Base-by-base conservation (phyloP, 2,888 invertebrate species). In the Euzophera pinguis region DNA sequence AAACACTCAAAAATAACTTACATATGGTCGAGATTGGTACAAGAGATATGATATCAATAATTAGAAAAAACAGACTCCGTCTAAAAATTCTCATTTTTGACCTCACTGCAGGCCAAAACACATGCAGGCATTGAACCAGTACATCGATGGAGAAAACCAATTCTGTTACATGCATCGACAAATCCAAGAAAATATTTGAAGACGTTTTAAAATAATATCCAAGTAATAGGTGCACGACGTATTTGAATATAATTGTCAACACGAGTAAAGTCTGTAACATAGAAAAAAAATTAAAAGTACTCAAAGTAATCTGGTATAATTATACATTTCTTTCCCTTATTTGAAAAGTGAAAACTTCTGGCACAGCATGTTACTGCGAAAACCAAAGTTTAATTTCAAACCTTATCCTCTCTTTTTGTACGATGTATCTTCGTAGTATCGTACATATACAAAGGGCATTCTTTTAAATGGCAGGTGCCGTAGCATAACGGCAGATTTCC, bases 41-140 rank as follows among this genome's bases (percentile, higher is more conserved):
- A 9, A 85, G 34, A 14, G 79, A 70, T 1, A 81, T 12, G 0
- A 78, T 35, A 58, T 89, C 89, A 51, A 73, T 81, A 0, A 55
- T 7, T 2, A 86, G 56, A 13, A 74, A 60, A 0, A 74, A 12
- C 1, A 52, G 12, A 50, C 65, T 78, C 50, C 83, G 70, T 57
- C 79, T 72, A 29, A 75, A 75, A 0, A 80, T 75, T 47, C 83
- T 71, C 51, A 81, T 72, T 47, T 88, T 69, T 3, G 77, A 22
- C 1, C 86, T 68, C 1, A 84, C 72, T 3, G 75, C 47, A 0
- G 84, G 73, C 89, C 88, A 89, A 50, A 67, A 78, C 0, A 60
- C 34, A 29, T 89, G 88, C 4, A 86, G 55, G 1, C 81, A 42
- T 16, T 78, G 73, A 2, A 83, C 50, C 0, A 75, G 3, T 0